These are phyloP conservation scores for Sternotherus odoratus DNA, from an alignment of 2,797 vertebrate species.

Conservation along the genomic window DNA sequence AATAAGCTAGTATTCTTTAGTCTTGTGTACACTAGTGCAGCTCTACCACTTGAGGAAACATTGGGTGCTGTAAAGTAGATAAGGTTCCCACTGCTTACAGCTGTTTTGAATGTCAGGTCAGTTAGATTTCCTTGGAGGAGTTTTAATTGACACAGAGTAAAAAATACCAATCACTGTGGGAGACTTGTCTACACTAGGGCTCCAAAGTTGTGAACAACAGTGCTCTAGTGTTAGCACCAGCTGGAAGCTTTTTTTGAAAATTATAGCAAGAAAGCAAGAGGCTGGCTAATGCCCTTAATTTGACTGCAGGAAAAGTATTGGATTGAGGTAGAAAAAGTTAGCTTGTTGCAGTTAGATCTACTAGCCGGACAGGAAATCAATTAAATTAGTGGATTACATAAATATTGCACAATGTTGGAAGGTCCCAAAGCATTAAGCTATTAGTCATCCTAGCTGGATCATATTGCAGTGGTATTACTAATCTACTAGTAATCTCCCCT, in stretches of 20 bases:
- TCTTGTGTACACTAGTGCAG: not conserved
- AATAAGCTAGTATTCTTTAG: not conserved
- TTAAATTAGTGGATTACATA: not conserved
- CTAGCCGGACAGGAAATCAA: not conserved
- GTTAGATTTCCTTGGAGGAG: not conserved
- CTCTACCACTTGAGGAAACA: not conserved
- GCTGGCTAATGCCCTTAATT: not conserved
- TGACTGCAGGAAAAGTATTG: not conserved
- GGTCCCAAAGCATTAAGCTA: not conserved
- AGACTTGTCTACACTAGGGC: not conserved
- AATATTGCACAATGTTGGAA: conserved; percentile 17
- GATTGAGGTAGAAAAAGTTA: not conserved
- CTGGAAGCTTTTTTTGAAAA: not conserved
- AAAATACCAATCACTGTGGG: not conserved
- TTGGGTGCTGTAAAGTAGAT: not conserved
- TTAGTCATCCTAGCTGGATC: not conserved
- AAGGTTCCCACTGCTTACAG: not conserved
- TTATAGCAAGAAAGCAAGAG: not conserved
- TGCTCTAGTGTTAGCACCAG: not conserved
- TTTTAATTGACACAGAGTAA: not conserved
- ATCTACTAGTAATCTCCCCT: not conserved
- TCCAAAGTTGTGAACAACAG: not conserved
- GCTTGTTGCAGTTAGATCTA: conserved; percentile 9
- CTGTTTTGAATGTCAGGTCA: not conserved
- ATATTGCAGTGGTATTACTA: not conserved